Evolutionary conservation across 2,888 invertebrate species (phyloP).

Genomic region (Thyatira batis): DNA sequence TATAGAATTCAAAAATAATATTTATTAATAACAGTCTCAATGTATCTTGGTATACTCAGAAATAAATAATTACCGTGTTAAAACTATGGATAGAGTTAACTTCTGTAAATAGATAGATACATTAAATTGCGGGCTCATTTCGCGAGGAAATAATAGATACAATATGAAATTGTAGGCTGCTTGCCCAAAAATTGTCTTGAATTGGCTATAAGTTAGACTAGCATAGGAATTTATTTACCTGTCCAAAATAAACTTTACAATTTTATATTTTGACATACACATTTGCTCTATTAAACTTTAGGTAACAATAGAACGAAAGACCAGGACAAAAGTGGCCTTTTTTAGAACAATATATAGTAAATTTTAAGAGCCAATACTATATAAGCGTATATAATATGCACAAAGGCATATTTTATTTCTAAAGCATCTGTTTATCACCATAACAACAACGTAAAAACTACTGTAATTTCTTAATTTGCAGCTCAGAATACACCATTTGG

Average conservation of each 20-base stretch:
- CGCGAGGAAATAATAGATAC: not conserved
- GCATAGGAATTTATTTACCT: too few relatives aligned
- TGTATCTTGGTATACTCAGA: slow-evolving; percentile 61
- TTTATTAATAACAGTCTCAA: slow-evolving; percentile 40
- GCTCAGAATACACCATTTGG: not conserved
- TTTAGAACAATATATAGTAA: not conserved
- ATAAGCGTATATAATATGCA: slow-evolving; percentile 48
- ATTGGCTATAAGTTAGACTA: too few relatives aligned
- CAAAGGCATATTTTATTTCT: not conserved
- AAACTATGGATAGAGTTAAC: not conserved
- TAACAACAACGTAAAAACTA: not conserved
- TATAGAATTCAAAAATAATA: slow-evolving; percentile 10
- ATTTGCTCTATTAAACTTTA: too few relatives aligned
- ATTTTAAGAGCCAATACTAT: not conserved
- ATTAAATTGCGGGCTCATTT: not conserved
- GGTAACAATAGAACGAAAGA: too few relatives aligned
- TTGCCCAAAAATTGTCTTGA: too few relatives aligned
- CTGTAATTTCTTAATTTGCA: not conserved
- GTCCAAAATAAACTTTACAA: too few relatives aligned
- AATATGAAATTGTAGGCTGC: not conserved
- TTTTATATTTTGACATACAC: too few relatives aligned
- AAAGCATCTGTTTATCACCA: slow-evolving; percentile 38
- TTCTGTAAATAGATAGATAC: not conserved
- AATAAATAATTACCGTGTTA: slow-evolving; percentile 60
- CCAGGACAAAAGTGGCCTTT: not conserved